phyloP scores from a whole-genome alignment of 2,888 invertebrate genomes.

The Smittia sp. region DNA sequence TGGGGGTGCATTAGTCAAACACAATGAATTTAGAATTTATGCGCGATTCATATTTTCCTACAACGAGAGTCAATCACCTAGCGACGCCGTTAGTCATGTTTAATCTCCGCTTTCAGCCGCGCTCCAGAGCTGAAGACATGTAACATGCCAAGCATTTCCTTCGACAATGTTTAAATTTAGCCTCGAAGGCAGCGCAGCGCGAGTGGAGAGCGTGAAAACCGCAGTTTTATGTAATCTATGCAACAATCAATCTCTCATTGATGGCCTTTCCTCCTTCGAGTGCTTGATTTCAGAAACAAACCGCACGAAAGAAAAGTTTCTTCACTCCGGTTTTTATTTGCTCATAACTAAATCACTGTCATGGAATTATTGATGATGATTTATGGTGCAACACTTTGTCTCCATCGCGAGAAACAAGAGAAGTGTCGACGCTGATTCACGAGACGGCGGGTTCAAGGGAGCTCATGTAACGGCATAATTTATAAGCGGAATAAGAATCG shows the following conservation, averaged over 20 bases:
- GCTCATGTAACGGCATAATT: conserved; percentile 9
- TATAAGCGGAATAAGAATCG: background rate
- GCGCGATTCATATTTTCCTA: background rate
- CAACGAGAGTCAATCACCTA: background rate
- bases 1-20: conserved; percentile 29
- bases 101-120: background rate
- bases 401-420: background rate
- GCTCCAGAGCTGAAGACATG: background rate
- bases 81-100: conserved; percentile 11
- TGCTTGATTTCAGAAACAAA: background rate
- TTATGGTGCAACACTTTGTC: background rate
- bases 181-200: background rate
- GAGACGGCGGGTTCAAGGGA: background rate
- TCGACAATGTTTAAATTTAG: conserved; percentile 4
- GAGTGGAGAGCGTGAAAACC: conserved; percentile 19
- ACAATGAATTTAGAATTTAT: conserved; percentile 15
- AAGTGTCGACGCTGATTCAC: no score
- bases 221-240: conserved; percentile 11
- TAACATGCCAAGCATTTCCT: background rate
- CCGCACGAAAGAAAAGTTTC: no score
- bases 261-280: background rate
- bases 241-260: conserved; percentile 5
- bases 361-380: conserved; percentile 4
- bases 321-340: no score
- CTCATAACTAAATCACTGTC: background rate